phyloP scores from a whole-genome alignment of 2,113 vertebrate species.

The Hippocampus mohnikei region DNA sequence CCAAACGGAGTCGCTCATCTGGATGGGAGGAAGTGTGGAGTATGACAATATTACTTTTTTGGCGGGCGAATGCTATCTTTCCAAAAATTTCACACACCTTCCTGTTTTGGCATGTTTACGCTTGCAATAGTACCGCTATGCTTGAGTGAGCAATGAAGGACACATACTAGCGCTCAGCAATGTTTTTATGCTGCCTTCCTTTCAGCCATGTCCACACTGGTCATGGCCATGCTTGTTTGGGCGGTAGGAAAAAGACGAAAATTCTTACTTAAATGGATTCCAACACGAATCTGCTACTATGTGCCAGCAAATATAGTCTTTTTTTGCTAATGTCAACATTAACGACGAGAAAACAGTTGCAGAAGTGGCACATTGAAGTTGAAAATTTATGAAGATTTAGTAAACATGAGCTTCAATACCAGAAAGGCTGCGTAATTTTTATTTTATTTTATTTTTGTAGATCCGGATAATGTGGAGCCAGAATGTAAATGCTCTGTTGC shows the following conservation, averaged over 20 bases:
- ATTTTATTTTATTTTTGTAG: too few relatives aligned
- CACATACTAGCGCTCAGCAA: slow-evolving; percentile 7
- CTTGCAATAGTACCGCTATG: not conserved
- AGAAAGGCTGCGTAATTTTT: too few relatives aligned
- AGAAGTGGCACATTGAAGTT: not conserved
- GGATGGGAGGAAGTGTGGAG: slow-evolving; percentile 20
- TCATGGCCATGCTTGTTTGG: slow-evolving; percentile 13
- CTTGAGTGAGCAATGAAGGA: slow-evolving; percentile 13
- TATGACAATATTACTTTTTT: not conserved
- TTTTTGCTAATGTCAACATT: not conserved
- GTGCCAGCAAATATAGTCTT: not conserved
- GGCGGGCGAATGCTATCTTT: slow-evolving; percentile 5
- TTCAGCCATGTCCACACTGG: slow-evolving; percentile 6
- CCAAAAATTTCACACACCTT: slow-evolving; percentile 1
- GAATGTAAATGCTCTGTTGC: not conserved
- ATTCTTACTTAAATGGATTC: not conserved
- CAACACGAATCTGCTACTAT: not conserved
- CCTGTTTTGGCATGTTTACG: not conserved
- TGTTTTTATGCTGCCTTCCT: slow-evolving; percentile 7
- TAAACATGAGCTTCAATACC: not conserved
- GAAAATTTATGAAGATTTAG: not conserved
- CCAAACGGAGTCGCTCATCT: slow-evolving; percentile 62
- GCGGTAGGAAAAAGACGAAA: not conserved
- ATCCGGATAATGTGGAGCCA: not conserved
- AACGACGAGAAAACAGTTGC: not conserved